These are phyloP conservation scores for Agonopterix alstromeriana DNA, from an alignment of 2,888 invertebrate genomes.

Conservation along the genomic window DNA sequence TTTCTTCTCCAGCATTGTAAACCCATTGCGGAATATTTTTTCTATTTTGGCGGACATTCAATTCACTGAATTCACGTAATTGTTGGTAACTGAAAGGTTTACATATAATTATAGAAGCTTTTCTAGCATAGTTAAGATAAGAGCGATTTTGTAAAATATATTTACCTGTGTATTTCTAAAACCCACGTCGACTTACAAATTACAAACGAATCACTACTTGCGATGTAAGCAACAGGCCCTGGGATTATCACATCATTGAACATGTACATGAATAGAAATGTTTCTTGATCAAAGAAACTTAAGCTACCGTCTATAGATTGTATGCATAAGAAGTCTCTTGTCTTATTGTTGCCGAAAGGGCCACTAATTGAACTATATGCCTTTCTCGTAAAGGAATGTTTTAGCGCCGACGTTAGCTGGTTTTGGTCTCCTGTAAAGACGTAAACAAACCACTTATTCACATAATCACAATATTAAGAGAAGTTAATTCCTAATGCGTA, in stretches of 20 bases:
- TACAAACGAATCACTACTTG: conserved; percentile 90
- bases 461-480: too few relatives aligned
- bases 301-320: conserved; percentile 93
- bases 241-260: conserved; percentile 90
- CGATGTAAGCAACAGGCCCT: conserved; percentile 87
- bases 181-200: conserved; percentile 88
- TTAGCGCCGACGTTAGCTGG: conserved; percentile 82
- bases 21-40: conserved; percentile 86
- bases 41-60: conserved; percentile 75
- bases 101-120: conserved; percentile 1
- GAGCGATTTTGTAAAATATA: not conserved
- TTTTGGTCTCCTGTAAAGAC: conserved; percentile 80
- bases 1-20: conserved; percentile 88
- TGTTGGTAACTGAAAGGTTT: conserved; percentile 81
- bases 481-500: too few relatives aligned
- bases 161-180: conserved; percentile 90
- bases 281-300: conserved; percentile 95
- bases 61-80: conserved; percentile 83
- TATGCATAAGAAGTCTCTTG: conserved; percentile 92
- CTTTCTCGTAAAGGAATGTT: conserved; percentile 87
- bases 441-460: too few relatives aligned
- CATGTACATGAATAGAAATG: conserved; percentile 88
- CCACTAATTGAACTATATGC: conserved; percentile 88
- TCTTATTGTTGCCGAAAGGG: conserved; percentile 89
- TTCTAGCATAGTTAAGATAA: too few relatives aligned